Percentiles rank a stretch among this genome's conserved stretches.
Evolutionary conservation across 2,888 invertebrate genomes (phyloP).

Genomic region (Phyllotreta cruciferae): DNA sequence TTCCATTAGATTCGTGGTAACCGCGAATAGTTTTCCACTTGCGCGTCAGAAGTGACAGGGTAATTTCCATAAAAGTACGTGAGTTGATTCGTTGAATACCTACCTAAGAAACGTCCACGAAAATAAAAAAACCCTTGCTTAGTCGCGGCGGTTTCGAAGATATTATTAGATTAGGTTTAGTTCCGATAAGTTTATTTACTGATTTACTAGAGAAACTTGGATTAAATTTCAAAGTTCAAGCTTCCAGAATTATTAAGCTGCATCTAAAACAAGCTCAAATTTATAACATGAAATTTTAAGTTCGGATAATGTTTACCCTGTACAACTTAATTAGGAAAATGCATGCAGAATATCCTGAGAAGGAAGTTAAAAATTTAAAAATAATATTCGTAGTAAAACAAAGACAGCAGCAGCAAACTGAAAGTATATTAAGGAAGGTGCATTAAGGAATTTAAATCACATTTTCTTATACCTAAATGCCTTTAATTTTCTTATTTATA

Average conservation of each 20-base stretch:
- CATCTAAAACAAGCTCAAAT: too few relatives aligned
- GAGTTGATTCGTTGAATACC: slow-evolving; percentile 12
- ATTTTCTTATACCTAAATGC: too few relatives aligned
- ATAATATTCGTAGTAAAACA: too few relatives aligned
- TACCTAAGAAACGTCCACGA: slow-evolving; percentile 11
- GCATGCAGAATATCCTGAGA: too few relatives aligned
- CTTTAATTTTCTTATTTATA: too few relatives aligned
- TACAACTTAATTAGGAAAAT: too few relatives aligned
- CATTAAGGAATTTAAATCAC: too few relatives aligned
- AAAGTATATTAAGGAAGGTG: too few relatives aligned
- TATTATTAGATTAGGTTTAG: neutral
- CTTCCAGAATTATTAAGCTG: neutral
- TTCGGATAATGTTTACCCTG: too few relatives aligned
- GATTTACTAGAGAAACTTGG: slow-evolving; percentile 3
- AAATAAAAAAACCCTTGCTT: slow-evolving; percentile 10
- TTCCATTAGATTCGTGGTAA: slow-evolving; percentile 24
- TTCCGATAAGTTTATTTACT: neutral
- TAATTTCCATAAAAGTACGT: slow-evolving; percentile 29
- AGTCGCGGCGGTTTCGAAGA: slow-evolving; percentile 3
- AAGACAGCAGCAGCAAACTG: too few relatives aligned
- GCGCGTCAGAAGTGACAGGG: slow-evolving; percentile 11
- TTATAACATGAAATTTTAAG: too few relatives aligned
- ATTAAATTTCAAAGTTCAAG: neutral
- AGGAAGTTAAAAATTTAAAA: too few relatives aligned
- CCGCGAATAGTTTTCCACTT: slow-evolving; percentile 24